Percentiles rank a stretch among this genome's conserved stretches.
Evolutionary conservation across 2,113 vertebrate species (phyloP).

Genomic region (Pseudorhombus dupliciocellatus): DNA sequence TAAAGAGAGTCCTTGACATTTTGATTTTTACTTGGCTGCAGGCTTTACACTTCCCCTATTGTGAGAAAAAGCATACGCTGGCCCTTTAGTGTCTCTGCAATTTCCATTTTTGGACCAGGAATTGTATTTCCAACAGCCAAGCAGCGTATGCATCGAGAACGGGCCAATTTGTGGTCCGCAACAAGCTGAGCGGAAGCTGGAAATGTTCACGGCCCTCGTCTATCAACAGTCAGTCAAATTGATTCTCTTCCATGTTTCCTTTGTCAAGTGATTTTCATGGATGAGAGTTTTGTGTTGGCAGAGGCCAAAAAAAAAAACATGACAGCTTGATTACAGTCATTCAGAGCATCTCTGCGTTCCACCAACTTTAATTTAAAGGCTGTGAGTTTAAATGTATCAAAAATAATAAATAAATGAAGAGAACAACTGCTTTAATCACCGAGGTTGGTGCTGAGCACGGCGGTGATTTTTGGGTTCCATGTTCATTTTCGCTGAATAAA

Average conservation of each 20-base stretch:
- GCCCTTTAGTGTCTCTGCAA: conserved; percentile 33
- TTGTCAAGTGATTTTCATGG: conserved; percentile 39
- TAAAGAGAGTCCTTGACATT: conserved; percentile 60
- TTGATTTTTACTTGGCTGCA: conserved; percentile 49
- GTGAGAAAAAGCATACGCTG: conserved; percentile 38
- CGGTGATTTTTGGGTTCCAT: background rate
- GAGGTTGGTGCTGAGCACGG: conserved; percentile 11
- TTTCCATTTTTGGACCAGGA: conserved; percentile 39
- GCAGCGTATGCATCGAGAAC: conserved; percentile 28
- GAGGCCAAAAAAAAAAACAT: conserved; percentile 48
- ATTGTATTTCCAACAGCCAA: conserved; percentile 39
- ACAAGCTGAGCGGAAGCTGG: conserved; percentile 37
- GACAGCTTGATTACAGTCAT: conserved; percentile 60
- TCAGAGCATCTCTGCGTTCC: conserved; percentile 26
- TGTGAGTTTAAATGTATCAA: conserved; percentile 1
- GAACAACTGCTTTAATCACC: conserved; percentile 40
- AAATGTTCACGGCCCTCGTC: conserved; percentile 30
- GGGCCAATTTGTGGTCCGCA: conserved; percentile 22
- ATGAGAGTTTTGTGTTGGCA: conserved; percentile 46
- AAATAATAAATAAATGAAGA: conserved; percentile 20
- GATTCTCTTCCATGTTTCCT: conserved; percentile 15
- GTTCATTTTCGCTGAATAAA: conserved; percentile 7
- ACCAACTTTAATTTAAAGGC: conserved; percentile 23
- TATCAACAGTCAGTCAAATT: conserved; percentile 31
- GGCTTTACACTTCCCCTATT: conserved; percentile 17